phyloP scores from a whole-genome alignment of 2,888 invertebrate genomes.

The Hetaerina titia region DNA sequence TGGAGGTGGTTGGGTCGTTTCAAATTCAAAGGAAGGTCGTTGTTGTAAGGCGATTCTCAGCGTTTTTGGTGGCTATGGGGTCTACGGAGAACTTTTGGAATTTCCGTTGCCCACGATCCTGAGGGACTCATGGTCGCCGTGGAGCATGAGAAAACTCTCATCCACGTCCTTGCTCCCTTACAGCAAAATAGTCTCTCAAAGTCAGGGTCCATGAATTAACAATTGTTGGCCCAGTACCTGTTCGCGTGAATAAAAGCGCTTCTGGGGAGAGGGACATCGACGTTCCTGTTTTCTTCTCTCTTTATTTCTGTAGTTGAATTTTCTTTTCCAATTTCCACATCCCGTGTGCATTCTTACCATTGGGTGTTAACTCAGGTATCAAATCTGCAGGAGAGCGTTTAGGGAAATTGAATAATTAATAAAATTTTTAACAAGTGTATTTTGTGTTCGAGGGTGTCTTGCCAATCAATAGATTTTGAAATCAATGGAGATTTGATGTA shows the following conservation, averaged over 20 bases:
- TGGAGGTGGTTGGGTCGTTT: too few species aligned
- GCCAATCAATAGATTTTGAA: background rate
- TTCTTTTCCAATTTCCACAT: background rate
- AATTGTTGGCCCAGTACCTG: background rate
- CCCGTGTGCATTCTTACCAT: background rate
- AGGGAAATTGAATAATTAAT: background rate
- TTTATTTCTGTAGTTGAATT: background rate
- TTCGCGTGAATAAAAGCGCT: background rate
- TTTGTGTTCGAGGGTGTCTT: background rate
- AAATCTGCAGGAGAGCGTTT: background rate
- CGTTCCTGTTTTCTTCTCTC: background rate
- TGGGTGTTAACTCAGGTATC: background rate
- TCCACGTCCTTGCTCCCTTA: background rate
- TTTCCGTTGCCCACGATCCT: background rate
- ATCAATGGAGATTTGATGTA: too few species aligned
- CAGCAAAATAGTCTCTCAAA: background rate
- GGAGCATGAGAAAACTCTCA: background rate
- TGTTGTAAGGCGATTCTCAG: too few species aligned
- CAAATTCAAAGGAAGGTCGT: too few species aligned
- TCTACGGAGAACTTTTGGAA: too few species aligned
- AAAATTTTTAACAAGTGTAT: background rate
- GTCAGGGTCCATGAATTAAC: constrained; percentile 20
- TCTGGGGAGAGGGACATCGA: background rate
- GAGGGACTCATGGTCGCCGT: background rate
- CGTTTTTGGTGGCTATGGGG: too few species aligned